phyloP scores from a whole-genome alignment of 2,797 vertebrate species.

The Psittacula echo region DNA sequence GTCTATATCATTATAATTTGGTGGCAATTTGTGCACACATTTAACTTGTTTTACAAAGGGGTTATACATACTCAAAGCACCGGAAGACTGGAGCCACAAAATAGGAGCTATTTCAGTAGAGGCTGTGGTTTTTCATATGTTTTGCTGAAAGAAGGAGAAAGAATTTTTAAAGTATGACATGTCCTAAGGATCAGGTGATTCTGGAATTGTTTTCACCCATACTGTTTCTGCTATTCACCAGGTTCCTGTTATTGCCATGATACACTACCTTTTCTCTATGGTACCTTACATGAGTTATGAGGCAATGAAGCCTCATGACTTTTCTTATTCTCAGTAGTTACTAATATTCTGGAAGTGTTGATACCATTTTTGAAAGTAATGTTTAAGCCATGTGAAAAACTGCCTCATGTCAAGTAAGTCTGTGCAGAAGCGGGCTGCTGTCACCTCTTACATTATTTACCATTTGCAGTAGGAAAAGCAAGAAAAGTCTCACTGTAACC shows the following conservation, averaged over 20 bases:
- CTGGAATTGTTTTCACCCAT: background rate
- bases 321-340: background rate
- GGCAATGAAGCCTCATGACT: background rate
- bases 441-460: background rate
- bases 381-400: background rate
- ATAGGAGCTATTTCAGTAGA: background rate
- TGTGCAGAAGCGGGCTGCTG: background rate
- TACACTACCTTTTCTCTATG: background rate
- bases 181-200: background rate
- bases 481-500: background rate
- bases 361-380: background rate
- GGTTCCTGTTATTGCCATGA: background rate
- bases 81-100: background rate
- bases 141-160: background rate
- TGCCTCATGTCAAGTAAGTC: background rate
- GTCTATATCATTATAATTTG: background rate
- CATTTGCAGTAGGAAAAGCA: background rate
- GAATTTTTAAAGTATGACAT: background rate
- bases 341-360: background rate
- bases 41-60: background rate
- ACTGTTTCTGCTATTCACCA: background rate
- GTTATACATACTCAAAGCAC: background rate
- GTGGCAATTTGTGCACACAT: background rate
- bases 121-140: accelerated
- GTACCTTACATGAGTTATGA: background rate